These are phyloP conservation scores for Drosophila demipolita DNA, from an alignment of 2,888 invertebrate genomes.

Conservation along the genomic window DNA sequence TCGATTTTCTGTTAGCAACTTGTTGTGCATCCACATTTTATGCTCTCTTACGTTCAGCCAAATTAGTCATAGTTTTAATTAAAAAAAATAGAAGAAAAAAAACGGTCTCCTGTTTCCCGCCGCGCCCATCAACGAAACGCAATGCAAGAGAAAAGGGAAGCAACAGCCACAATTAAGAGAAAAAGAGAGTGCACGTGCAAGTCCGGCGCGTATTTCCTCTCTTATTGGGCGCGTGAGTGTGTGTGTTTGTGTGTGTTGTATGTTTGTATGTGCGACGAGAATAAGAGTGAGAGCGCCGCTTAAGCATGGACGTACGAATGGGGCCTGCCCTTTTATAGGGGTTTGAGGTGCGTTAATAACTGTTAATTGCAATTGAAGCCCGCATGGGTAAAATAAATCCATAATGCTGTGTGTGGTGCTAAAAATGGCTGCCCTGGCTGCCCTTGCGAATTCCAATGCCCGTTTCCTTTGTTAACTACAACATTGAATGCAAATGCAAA, in stretches of 20 bases:
- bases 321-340: conserved; percentile 42
- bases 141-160: conserved; percentile 51
- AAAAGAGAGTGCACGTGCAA: conserved; percentile 64
- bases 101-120: conserved; percentile 71
- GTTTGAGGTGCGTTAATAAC: conserved; percentile 17
- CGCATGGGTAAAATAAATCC: conserved; percentile 18
- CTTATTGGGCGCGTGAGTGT: conserved; percentile 11
- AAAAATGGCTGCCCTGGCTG: conserved; percentile 2
- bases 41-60: conserved; percentile 28
- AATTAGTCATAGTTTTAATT: conserved; percentile 75
- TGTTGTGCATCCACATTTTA: conserved; percentile 41
- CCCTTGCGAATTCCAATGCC: conserved; percentile 37
- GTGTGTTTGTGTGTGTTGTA: conserved; percentile 13
- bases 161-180: conserved; percentile 67
- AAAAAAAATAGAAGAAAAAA: conserved; percentile 56
- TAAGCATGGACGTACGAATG: conserved; percentile 40
- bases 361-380: conserved; percentile 28
- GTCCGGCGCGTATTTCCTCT: conserved; percentile 18
- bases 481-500: conserved; percentile 25
- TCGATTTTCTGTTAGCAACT: conserved; percentile 57
- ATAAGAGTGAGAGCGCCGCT: conserved; percentile 40
- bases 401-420: background rate
- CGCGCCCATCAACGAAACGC: conserved; percentile 62
- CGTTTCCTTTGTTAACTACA: conserved; percentile 28
- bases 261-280: conserved; percentile 18